phyloP scores from a whole-genome alignment of 2,797 vertebrate genomes.

The Brachyrhaphis roseni region DNA sequence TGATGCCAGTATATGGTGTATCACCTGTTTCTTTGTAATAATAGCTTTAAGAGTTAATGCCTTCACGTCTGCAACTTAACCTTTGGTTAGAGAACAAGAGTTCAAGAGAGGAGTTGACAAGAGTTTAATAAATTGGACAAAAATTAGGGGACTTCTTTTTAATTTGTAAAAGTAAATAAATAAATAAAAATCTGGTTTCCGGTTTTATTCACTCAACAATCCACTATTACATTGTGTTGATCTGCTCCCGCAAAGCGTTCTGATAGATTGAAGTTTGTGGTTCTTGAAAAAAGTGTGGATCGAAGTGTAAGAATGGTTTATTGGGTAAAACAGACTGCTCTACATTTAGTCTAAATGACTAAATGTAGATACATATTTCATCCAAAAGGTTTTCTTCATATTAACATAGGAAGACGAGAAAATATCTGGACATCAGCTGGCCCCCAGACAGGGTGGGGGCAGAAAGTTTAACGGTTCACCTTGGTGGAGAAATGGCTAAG shows the following conservation, averaged over 20 bases:
- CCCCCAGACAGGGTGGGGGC: neutral
- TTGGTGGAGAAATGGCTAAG: neutral
- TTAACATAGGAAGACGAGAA: neutral
- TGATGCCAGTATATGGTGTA: no score
- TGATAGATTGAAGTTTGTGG: neutral
- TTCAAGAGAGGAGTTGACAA: no score
- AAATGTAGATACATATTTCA: neutral
- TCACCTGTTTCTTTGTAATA: neutral
- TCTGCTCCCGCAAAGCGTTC: neutral
- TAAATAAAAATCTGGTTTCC: neutral
- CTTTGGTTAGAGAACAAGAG: neutral
- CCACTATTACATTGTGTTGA: neutral
- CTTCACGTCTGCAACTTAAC: neutral
- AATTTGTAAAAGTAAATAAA: neutral
- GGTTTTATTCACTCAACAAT: neutral
- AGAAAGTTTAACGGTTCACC: neutral
- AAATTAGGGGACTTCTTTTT: neutral
- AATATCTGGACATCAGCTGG: neutral
- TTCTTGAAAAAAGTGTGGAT: neutral
- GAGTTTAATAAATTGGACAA: neutral
- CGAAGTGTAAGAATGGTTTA: neutral
- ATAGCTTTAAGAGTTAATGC: neutral
- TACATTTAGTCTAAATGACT: neutral
- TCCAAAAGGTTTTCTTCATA: neutral
- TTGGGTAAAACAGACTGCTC: neutral